Evolutionary conservation across 2,888 invertebrate genomes (phyloP), one percentile per base, ranked within the genome.

Genomic region (Rhabditoides inermis): DNA sequence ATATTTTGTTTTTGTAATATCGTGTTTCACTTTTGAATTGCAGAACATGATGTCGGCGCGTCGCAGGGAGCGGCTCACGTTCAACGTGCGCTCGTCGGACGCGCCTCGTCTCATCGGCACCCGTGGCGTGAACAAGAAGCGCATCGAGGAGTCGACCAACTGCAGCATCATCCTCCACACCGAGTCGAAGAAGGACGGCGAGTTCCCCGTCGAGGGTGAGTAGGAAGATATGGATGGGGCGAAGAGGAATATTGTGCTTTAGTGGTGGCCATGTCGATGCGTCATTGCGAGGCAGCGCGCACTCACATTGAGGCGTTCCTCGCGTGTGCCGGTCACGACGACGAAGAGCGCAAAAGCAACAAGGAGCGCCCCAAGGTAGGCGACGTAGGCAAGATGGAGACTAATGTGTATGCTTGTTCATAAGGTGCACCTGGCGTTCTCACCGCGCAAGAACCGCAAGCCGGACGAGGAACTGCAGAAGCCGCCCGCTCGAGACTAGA

Each of bases 41-140:
- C n/a, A n/a, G n/a, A n/a, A n/a, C n/a, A n/a, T n/a, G n/a, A n/a
- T n/a, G n/a, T n/a, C n/a, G n/a, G n/a, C n/a, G n/a, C 42, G 42
- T 15, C 18, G 20, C 15, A 20, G 35, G 30, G 48, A 53, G 28
- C 45, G 56, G 10, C 25, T 53, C 27, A 45, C 40, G 23, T 56
- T 56, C 47, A 49, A 45, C 50, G 59, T 58, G 5, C 47, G 45
- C 2, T 58, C 55, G 10, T 49, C 53, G 25, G 55, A 60, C 27
- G 60, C 60, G 3, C 60, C 60, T 44, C 60, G 60, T 18, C 51
- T 60, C 30, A 60, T 60, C 18, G 60, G 60, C 35, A 55, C 60
- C 2, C 55, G 58, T 30, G 60, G 60, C 22, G 48, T 53, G 18
- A 60, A 60, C 32, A 60, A 60, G 50, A 55, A 55, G 26, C 48